A percentile compares a stretch with the other conserved stretches of the same genome.
Evolutionary conservation across 2,113 vertebrate genomes (phyloP).

Genomic region (Arvicanthis niloticus): DNA sequence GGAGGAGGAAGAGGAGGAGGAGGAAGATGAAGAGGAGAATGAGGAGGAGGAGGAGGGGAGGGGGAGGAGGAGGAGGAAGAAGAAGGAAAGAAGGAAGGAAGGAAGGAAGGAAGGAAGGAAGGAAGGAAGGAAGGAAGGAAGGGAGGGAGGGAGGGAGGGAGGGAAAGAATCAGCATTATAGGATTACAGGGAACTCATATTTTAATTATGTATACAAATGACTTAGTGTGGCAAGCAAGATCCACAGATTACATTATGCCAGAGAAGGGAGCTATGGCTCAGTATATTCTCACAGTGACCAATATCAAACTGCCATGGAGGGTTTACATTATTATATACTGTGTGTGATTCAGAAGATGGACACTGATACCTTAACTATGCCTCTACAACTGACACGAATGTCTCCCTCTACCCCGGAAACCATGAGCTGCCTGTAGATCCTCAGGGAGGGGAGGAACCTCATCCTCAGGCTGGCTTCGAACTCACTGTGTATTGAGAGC

Average conservation of each 20-base stretch:
- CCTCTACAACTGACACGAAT: neutral
- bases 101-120: no score
- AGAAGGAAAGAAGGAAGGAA: accelerated
- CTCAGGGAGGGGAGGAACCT: neutral
- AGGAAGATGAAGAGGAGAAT: no score
- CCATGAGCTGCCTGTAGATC: neutral
- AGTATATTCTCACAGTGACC: conserved; percentile 58
- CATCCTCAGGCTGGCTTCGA: neutral
- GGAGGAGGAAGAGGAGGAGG: no score
- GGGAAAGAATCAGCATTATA: conserved; percentile 16
- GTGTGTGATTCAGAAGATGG: conserved; percentile 64
- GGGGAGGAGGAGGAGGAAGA: no score
- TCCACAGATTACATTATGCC: conserved; percentile 61
- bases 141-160: no score
- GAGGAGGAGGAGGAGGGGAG: no score
- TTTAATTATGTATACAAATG: conserved; percentile 76
- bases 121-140: no score
- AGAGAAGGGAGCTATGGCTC: neutral
- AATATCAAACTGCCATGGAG: conserved; percentile 46
- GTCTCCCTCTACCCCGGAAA: neutral
- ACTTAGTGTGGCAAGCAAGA: conserved; percentile 61
- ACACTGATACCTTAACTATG: neutral
- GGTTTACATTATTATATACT: conserved; percentile 65
- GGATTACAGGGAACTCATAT: conserved; percentile 19
- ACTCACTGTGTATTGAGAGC: neutral